Conservation (phyloP, 2,797 vertebrate genomes). For the Paramormyrops hopkinsi region DNA sequence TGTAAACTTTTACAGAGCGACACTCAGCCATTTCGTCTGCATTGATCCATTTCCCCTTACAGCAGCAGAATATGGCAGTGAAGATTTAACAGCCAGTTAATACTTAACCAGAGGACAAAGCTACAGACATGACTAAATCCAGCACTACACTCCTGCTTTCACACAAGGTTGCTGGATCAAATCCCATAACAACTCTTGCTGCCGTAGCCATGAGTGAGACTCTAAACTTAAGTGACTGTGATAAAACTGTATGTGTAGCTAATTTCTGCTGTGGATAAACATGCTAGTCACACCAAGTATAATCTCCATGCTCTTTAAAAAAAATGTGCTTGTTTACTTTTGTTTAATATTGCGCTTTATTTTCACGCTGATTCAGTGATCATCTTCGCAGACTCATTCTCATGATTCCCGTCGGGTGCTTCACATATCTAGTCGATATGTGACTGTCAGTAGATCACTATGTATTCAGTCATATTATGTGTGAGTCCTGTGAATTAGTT, state of each 20-base stretch:
- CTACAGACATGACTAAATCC: background rate
- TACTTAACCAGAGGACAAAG: constrained; percentile 16
- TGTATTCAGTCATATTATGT: background rate
- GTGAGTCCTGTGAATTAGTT: background rate
- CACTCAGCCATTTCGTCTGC: background rate
- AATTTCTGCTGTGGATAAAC: background rate
- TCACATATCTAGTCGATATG: background rate
- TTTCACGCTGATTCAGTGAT: background rate
- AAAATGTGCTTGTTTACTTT: background rate
- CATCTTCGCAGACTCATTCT: background rate
- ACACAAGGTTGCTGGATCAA: background rate
- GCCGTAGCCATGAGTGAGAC: background rate
- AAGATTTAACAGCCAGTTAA: constrained; percentile 24
- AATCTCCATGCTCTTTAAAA: background rate
- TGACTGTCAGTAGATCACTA: background rate
- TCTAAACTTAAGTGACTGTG: background rate
- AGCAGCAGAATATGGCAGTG: constrained; percentile 5
- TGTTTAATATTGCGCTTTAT: background rate
- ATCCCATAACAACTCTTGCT: background rate
- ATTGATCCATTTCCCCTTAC: background rate
- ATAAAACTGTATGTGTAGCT: background rate
- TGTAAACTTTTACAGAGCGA: background rate
- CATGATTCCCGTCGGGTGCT: background rate
- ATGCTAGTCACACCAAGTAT: background rate
- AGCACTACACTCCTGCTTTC: background rate